Percentiles rank a stretch among this genome's conserved stretches.
Evolutionary conservation across 2,888 invertebrate genomes (phyloP).

Genomic region (Drosophila flavopinicola): DNA sequence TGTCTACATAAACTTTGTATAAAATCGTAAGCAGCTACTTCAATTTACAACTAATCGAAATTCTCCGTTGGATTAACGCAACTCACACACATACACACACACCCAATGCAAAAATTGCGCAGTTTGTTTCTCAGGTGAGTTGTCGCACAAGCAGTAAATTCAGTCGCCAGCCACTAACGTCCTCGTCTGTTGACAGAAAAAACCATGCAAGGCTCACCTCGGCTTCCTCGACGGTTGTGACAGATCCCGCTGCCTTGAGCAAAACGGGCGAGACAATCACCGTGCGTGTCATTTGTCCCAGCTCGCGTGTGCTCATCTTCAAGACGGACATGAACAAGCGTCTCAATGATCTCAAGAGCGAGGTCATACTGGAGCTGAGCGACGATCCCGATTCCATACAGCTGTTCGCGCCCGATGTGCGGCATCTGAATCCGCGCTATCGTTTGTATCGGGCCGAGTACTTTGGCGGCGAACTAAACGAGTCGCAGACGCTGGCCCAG

Average conservation of each 20-base stretch:
- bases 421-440: constrained; percentile 79
- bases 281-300: constrained; percentile 82
- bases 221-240: constrained; percentile 39
- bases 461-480: constrained; percentile 74
- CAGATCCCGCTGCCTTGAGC: constrained; percentile 18
- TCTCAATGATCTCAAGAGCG: constrained; percentile 80
- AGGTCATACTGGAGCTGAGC: constrained; percentile 81
- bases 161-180: no score
- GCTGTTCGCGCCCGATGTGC: constrained; percentile 80
- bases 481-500: constrained; percentile 72
- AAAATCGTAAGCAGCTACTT: not conserved
- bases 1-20: not conserved
- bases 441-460: constrained; percentile 82
- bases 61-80: constrained; percentile 62
- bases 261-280: constrained; percentile 69
- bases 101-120: constrained; percentile 79
- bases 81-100: constrained; percentile 6
- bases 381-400: constrained; percentile 82
- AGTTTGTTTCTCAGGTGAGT: constrained; percentile 80
- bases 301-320: constrained; percentile 79
- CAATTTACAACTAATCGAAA: constrained; percentile 50
- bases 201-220: constrained; percentile 51
- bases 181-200: constrained; percentile 54
- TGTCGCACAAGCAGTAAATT: no score
- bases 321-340: constrained; percentile 76